phyloP scores from a whole-genome alignment of 2,888 invertebrate species.

The Oxytorus armatus region DNA sequence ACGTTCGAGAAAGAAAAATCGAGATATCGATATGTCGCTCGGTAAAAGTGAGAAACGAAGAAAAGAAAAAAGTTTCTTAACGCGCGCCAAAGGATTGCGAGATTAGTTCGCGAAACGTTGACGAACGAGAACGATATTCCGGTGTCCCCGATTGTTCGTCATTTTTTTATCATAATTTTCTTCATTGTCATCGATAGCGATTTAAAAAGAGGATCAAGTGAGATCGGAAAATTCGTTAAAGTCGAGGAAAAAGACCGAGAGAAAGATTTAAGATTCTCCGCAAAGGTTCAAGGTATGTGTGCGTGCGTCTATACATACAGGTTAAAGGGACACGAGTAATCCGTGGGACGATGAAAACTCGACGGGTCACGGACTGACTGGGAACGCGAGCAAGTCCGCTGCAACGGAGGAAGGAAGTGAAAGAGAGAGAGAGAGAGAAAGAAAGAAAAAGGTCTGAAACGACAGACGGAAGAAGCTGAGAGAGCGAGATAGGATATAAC shows the following conservation, averaged over 20 bases:
- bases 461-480: slow-evolving; percentile 62
- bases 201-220: too few species aligned
- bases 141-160: too few species aligned
- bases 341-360: slow-evolving; percentile 68
- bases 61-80: too few species aligned
- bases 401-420: slow-evolving; percentile 63
- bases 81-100: too few species aligned
- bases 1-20: too few species aligned
- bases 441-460: slow-evolving; percentile 55
- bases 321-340: slow-evolving; percentile 58
- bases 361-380: slow-evolving; percentile 65
- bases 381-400: slow-evolving; percentile 67
- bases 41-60: too few species aligned
- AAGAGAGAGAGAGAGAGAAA: slow-evolving; percentile 61
- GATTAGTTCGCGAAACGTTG: too few species aligned
- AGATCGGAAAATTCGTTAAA: neutral
- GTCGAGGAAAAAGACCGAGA: neutral
- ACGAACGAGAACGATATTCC: too few species aligned
- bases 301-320: slow-evolving; percentile 21
- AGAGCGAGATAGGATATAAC: slow-evolving; percentile 41
- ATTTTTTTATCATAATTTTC: too few species aligned
- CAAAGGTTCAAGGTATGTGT: neutral
- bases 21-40: too few species aligned
- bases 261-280: neutral
- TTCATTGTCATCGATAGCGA: too few species aligned